phyloP scores from a whole-genome alignment of 2,888 invertebrate genomes.

The Nomada ruficornis region DNA sequence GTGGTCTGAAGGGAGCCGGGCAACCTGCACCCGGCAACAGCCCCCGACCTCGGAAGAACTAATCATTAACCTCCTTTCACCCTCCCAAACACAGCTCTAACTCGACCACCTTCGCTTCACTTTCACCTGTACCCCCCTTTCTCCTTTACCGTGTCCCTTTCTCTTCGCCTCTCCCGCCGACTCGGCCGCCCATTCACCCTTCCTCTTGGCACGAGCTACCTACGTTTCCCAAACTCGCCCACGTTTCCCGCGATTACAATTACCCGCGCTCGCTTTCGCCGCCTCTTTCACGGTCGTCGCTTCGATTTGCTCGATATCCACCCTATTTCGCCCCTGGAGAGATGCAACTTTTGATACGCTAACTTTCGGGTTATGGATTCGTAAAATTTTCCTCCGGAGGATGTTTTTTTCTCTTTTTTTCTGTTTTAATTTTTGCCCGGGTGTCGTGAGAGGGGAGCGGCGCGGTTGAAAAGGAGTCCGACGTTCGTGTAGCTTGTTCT shows the following conservation, averaged over 20 bases:
- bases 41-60: constrained; percentile 82
- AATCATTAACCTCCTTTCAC: constrained; percentile 83
- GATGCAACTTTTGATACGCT: constrained; percentile 13
- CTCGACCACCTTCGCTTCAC: constrained; percentile 75
- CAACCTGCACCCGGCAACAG: constrained; percentile 83
- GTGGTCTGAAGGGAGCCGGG: constrained; percentile 72
- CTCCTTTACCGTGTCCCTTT: constrained; percentile 17
- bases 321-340: background rate
- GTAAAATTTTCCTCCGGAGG: background rate
- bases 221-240: constrained; percentile 40
- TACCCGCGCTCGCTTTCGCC: constrained; percentile 60
- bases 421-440: background rate
- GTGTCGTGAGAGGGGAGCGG: too few relatives aligned
- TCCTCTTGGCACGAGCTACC: background rate
- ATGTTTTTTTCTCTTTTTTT: background rate
- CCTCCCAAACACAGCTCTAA: constrained; percentile 67
- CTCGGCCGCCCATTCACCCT: constrained; percentile 19
- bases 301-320: constrained; percentile 44
- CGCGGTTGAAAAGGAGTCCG: background rate
- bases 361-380: background rate
- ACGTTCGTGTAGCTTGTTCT: background rate
- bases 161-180: constrained; percentile 1
- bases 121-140: constrained; percentile 76
- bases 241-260: constrained; percentile 68
- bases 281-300: constrained; percentile 33